Evolutionary conservation across 2,888 invertebrate genomes (phyloP).

Genomic region (Eupithecia exiguata): DNA sequence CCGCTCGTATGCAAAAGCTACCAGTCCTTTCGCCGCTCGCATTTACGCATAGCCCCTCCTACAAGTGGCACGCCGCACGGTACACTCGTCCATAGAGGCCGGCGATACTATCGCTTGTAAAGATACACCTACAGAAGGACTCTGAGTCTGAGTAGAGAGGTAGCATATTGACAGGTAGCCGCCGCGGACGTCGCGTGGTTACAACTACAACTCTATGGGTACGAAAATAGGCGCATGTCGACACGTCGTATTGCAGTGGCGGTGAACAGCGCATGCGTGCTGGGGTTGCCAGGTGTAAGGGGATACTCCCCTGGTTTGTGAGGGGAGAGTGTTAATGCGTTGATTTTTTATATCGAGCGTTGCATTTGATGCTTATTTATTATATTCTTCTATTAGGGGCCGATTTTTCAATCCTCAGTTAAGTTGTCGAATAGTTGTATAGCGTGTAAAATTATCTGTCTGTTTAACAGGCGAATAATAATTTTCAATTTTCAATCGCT

Average conservation of each 20-base stretch:
- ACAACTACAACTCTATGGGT: conserved; percentile 29
- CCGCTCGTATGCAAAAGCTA: neutral
- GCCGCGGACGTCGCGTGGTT: conserved; percentile 38
- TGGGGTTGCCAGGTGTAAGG: conserved; percentile 51
- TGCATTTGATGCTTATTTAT: neutral
- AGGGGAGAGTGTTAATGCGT: neutral
- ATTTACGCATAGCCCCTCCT: neutral
- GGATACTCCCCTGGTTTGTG: neutral
- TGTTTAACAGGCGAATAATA: too few species aligned
- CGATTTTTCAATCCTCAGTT: too few species aligned
- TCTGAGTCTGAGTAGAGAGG: neutral
- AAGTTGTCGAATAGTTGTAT: too few species aligned
- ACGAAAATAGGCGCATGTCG: conserved; percentile 66
- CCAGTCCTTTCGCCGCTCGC: neutral
- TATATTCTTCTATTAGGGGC: neutral
- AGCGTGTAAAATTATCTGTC: too few species aligned
- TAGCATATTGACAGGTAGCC: neutral
- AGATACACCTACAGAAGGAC: neutral
- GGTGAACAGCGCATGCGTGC: conserved; percentile 68
- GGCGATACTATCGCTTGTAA: neutral
- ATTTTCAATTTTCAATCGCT: too few species aligned
- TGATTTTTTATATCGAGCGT: neutral
- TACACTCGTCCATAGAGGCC: neutral
- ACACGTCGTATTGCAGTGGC: conserved; percentile 80
- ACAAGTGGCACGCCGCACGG: neutral